Conservation (phyloP, 2,113 vertebrate genomes). For the Zosterops hypoxanthus region DNA sequence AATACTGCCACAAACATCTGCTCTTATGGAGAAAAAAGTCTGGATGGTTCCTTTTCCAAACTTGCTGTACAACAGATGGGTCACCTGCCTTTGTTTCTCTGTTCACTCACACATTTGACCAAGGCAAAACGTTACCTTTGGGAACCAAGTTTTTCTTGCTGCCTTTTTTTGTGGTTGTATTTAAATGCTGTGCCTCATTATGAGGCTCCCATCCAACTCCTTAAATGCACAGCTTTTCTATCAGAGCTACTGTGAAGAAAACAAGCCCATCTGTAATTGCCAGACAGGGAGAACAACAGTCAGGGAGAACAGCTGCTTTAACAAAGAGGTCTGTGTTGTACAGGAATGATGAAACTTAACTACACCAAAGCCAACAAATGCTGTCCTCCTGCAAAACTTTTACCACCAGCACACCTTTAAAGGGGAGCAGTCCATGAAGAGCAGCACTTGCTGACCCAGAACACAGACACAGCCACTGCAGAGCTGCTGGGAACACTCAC, state of each 20-base stretch:
- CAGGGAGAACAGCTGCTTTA: neutral
- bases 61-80: neutral
- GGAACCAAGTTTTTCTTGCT: neutral
- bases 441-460: neutral
- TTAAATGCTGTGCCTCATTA: neutral
- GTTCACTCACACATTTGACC: neutral
- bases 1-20: neutral
- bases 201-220: neutral
- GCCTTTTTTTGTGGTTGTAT: neutral
- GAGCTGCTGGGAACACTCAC: neutral
- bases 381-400: neutral
- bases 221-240: neutral
- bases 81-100: neutral
- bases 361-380: neutral
- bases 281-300: neutral
- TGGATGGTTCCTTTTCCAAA: neutral
- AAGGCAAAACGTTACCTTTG: neutral
- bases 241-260: neutral
- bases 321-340: slow-evolving; percentile 1
- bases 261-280: neutral
- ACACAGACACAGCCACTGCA: neutral
- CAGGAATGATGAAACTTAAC: neutral
- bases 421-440: neutral
- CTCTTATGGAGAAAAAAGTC: neutral
- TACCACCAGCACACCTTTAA: neutral